Conservation (phyloP, 2,113 vertebrate genomes). For the Cisticola juncidis region DNA sequence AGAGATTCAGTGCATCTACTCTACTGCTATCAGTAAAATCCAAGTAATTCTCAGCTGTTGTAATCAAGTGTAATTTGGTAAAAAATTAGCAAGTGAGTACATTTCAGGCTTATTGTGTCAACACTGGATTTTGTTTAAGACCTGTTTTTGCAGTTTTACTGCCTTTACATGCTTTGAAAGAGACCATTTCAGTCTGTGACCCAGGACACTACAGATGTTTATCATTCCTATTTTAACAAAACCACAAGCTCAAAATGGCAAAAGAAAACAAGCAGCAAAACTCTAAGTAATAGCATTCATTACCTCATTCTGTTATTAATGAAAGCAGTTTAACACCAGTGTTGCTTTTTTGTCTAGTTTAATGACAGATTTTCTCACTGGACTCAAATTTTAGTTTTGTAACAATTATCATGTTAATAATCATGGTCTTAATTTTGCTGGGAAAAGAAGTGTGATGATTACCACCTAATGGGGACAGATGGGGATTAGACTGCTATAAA, state of each 20-base stretch:
- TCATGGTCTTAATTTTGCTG: not conserved
- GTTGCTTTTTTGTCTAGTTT: not conserved
- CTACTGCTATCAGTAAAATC: not conserved
- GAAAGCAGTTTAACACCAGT: not conserved
- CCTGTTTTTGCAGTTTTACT: not conserved
- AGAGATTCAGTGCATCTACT: not conserved
- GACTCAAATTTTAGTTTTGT: not conserved
- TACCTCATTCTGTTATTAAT: not conserved
- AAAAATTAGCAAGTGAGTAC: not conserved
- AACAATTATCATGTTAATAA: not conserved
- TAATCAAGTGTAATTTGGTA: not conserved
- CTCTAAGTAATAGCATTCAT: not conserved
- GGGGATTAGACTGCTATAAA: not conserved
- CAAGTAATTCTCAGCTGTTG: not conserved
- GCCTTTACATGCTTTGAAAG: not conserved
- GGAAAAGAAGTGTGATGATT: not conserved
- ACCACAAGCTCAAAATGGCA: not conserved
- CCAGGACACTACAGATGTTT: not conserved
- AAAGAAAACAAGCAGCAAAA: not conserved
- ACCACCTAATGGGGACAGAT: not conserved
- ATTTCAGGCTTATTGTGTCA: not conserved
- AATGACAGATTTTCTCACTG: not conserved
- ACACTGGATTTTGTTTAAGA: not conserved
- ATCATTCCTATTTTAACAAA: not conserved
- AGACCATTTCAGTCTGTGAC: not conserved